phyloP scores from a whole-genome alignment of 2,113 vertebrate species.

The Aldabrachelys gigantea region DNA sequence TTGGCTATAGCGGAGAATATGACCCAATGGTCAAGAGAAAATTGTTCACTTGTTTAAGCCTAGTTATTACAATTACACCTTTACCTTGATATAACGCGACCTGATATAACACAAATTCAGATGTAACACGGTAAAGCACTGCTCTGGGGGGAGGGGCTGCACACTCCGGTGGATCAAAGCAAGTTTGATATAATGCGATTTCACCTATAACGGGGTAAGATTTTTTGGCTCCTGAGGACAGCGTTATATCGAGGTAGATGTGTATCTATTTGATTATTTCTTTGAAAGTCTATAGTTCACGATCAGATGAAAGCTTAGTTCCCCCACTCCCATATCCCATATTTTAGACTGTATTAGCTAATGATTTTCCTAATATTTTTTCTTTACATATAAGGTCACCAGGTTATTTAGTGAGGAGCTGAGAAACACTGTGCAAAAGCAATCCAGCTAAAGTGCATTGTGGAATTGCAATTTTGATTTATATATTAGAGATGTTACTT shows the following conservation, averaged over 20 bases:
- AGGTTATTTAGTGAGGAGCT: slow-evolving; percentile 1
- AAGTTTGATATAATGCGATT: too few species aligned
- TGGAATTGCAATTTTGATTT: slow-evolving; percentile 26
- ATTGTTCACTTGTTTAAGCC: neutral
- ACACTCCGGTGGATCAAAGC: too few species aligned
- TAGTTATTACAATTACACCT: neutral
- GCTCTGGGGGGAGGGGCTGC: too few species aligned
- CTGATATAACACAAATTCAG: too few species aligned
- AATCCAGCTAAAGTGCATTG: neutral
- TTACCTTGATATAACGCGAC: too few species aligned
- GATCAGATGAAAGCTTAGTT: neutral
- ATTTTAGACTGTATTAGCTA: neutral
- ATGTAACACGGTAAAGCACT: too few species aligned
- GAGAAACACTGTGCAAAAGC: neutral
- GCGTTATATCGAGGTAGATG: too few species aligned
- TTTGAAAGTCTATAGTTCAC: neutral
- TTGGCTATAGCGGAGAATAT: neutral
- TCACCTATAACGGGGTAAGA: too few species aligned
- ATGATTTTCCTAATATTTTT: neutral
- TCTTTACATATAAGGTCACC: neutral
- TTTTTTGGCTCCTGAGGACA: too few species aligned
- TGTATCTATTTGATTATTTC: neutral
- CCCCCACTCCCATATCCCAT: neutral
- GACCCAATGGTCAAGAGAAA: neutral
- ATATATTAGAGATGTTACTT: slow-evolving; percentile 14